Evolutionary conservation across 1,140 invertebrate species (phyloP).

Genomic region (Dendrolimus punctatus): DNA sequence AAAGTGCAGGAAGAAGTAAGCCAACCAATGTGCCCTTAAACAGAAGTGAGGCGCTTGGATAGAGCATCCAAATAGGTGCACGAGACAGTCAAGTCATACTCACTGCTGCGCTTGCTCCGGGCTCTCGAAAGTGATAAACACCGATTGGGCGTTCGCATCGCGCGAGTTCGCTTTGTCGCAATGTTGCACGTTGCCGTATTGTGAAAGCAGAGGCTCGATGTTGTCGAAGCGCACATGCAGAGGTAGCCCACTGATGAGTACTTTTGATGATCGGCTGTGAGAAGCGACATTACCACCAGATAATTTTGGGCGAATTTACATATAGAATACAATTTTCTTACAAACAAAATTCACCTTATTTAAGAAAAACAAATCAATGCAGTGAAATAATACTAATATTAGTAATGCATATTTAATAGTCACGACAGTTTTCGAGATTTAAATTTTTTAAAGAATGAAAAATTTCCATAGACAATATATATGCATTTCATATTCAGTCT

Average conservation of each 20-base stretch:
- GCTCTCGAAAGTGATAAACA: slow-evolving; percentile 90
- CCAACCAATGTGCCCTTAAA: too few relatives aligned
- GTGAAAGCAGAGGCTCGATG: slow-evolving; percentile 85
- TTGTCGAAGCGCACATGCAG: slow-evolving; percentile 86
- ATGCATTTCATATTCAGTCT: too few relatives aligned
- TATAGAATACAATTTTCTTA: too few relatives aligned
- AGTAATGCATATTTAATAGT: too few relatives aligned
- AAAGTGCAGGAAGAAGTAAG: too few relatives aligned
- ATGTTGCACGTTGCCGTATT: slow-evolving; percentile 86
- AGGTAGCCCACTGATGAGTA: slow-evolving; percentile 90
- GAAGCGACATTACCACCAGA: slow-evolving; percentile 54
- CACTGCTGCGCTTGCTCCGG: slow-evolving; percentile 92
- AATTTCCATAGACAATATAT: too few relatives aligned
- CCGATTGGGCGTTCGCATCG: slow-evolving; percentile 83
- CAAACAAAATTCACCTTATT: too few relatives aligned
- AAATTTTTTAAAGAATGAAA: too few relatives aligned
- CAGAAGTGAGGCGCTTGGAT: not conserved
- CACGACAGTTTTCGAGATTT: too few relatives aligned
- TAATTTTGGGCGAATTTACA: not conserved
- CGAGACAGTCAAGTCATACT: slow-evolving; percentile 70
- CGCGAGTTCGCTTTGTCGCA: slow-evolving; percentile 87
- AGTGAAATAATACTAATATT: too few relatives aligned
- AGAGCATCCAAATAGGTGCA: slow-evolving; percentile 4
- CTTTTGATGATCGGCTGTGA: slow-evolving; percentile 84
- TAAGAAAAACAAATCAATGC: too few relatives aligned